Percentiles rank a stretch among this genome's conserved stretches.
Conservation (phyloP, 2,888 invertebrate genomes). For the Dinocampus coccinellae region DNA sequence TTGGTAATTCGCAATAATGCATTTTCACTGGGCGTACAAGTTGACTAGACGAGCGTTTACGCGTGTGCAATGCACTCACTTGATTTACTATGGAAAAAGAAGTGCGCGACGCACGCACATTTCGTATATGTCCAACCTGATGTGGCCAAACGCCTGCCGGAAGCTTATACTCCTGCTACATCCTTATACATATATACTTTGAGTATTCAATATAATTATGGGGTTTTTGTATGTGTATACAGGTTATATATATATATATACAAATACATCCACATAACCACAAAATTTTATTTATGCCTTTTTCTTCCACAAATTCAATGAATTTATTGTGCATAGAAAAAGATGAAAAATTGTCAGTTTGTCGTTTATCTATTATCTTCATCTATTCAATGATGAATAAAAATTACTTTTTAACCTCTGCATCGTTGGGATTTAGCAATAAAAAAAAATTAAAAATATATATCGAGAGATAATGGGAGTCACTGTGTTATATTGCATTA, state of each 20-base stretch:
- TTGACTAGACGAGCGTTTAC: slow-evolving; percentile 19
- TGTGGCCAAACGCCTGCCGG: background rate
- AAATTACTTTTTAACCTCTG: background rate
- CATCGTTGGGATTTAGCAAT: too few species aligned
- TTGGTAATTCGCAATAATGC: slow-evolving; percentile 29
- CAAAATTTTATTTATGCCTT: slow-evolving; percentile 3
- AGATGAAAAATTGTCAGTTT: background rate
- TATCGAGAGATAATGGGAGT: background rate
- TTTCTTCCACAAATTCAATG: background rate
- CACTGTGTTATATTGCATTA: background rate
- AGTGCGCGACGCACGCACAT: slow-evolving; percentile 29
- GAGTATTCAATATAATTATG: background rate
- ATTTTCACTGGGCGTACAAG: slow-evolving; percentile 24
- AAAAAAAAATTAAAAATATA: too few species aligned
- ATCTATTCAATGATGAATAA: background rate
- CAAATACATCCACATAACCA: too few species aligned
- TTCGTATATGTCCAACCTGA: background rate
- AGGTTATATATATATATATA: background rate
- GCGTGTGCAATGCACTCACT: slow-evolving; percentile 8
- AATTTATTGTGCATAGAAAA: background rate
- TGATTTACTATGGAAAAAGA: slow-evolving; percentile 40
- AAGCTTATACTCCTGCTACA: background rate
- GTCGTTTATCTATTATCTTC: background rate
- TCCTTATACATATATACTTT: background rate
- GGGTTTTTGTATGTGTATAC: too few species aligned